These are phyloP conservation scores for Gerris lacustris DNA, from an alignment of 2,888 invertebrate species.

Conservation along the genomic window DNA sequence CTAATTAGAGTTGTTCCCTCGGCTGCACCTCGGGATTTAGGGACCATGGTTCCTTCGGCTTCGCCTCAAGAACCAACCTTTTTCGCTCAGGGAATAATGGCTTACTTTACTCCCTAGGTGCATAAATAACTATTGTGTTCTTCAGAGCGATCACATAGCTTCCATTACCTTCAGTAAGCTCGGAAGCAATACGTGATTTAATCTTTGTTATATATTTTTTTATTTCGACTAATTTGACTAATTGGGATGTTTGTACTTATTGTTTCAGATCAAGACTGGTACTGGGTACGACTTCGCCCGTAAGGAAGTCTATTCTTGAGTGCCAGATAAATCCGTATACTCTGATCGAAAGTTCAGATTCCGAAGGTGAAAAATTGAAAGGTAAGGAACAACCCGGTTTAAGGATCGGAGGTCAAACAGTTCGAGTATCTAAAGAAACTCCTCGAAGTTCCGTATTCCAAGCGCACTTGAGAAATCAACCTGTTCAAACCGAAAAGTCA, in stretches of 20 bases:
- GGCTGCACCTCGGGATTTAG: no score
- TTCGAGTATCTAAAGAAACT: constrained; percentile 41
- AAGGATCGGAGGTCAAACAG: constrained; percentile 55
- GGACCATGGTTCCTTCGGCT: no score
- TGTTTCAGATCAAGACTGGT: constrained; percentile 10
- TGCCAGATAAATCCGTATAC: constrained; percentile 77
- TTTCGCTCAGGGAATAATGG: no score
- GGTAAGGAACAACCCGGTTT: constrained; percentile 36
- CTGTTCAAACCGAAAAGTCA: constrained; percentile 34
- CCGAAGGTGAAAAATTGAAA: constrained; percentile 39
- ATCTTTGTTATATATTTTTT: no score
- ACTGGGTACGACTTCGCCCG: constrained; percentile 10
- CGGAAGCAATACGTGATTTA: no score
- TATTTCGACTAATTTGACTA: no score
- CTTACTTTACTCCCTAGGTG: no score
- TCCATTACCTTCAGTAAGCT: no score
- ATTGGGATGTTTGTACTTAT: constrained; percentile 9
- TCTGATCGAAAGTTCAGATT: constrained; percentile 47
- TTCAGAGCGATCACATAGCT: no score
- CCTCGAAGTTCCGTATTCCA: constrained; percentile 12
- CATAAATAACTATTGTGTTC: no score
- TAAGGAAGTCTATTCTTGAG: constrained; percentile 56
- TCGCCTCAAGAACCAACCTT: no score
- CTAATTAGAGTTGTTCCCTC: no score
- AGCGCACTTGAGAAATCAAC: constrained; percentile 28